Evolutionary conservation across 2,797 vertebrate genomes (phyloP).

Genomic region (Rhodeus uyekii): DNA sequence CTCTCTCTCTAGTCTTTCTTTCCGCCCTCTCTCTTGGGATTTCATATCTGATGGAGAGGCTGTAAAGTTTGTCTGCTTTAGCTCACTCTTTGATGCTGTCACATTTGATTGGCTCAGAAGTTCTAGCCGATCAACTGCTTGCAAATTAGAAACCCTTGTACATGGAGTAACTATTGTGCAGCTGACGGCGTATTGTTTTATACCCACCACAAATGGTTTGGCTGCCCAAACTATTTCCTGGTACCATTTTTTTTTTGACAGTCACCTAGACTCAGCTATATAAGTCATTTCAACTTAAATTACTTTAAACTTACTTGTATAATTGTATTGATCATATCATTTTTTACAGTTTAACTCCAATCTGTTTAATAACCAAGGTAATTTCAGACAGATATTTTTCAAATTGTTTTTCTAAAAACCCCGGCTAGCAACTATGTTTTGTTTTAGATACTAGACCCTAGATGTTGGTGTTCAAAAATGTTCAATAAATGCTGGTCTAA

Average conservation of each 20-base stretch:
- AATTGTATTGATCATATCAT: too few species aligned
- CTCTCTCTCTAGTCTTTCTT: constrained; percentile 41
- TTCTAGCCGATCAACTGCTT: constrained; percentile 77
- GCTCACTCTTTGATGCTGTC: constrained; percentile 79
- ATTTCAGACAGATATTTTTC: background rate
- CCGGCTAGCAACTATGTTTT: background rate
- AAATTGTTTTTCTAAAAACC: background rate
- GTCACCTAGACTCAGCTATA: constrained; percentile 40
- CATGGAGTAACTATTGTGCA: constrained; percentile 55
- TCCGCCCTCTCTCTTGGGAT: constrained; percentile 49
- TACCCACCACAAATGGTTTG: constrained; percentile 52
- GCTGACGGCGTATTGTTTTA: constrained; percentile 58
- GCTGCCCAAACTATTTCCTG: constrained; percentile 45
- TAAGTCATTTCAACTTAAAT: too few species aligned
- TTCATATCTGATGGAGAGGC: constrained; percentile 57
- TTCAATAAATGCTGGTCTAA: background rate
- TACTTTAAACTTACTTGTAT: too few species aligned
- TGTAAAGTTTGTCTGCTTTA: constrained; percentile 75
- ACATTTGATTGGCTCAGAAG: constrained; percentile 77
- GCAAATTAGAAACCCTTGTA: constrained; percentile 70
- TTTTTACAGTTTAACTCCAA: too few species aligned
- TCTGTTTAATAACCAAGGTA: background rate
- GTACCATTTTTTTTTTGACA: constrained; percentile 30
- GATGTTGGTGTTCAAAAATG: background rate
- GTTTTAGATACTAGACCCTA: background rate